These are phyloP conservation scores for Muntiacus muntjak DNA, from an alignment of 2,113 vertebrate genomes.

Conservation along the genomic window DNA sequence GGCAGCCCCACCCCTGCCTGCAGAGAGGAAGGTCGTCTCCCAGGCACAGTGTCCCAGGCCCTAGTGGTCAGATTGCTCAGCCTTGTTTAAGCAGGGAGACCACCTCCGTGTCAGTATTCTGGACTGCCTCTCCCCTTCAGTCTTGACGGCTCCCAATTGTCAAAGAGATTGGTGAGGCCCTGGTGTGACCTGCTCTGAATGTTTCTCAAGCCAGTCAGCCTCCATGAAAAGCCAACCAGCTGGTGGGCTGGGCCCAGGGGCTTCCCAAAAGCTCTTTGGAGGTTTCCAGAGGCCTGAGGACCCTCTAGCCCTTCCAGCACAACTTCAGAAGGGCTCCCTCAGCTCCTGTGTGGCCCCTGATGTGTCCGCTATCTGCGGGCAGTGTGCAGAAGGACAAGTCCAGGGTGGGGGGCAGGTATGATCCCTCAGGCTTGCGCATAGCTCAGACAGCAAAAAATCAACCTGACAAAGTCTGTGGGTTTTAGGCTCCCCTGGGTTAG, in stretches of 20 bases:
- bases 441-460: background rate
- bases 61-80: background rate
- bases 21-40: background rate
- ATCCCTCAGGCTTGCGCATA: background rate
- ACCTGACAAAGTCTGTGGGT: background rate
- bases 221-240: background rate
- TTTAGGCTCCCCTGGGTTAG: background rate
- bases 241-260: background rate
- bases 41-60: background rate
- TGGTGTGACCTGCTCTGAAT: background rate
- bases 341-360: background rate
- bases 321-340: background rate
- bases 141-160: background rate
- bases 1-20: background rate
- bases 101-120: background rate
- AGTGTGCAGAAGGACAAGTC: background rate
- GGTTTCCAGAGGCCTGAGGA: background rate
- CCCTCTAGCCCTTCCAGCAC: background rate
- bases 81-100: background rate
- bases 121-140: background rate
- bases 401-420: background rate
- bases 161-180: background rate
- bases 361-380: background rate
- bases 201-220: background rate
- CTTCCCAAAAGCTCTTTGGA: background rate